Conservation (phyloP, 2,888 invertebrate species). For the Megamerina dolium region DNA sequence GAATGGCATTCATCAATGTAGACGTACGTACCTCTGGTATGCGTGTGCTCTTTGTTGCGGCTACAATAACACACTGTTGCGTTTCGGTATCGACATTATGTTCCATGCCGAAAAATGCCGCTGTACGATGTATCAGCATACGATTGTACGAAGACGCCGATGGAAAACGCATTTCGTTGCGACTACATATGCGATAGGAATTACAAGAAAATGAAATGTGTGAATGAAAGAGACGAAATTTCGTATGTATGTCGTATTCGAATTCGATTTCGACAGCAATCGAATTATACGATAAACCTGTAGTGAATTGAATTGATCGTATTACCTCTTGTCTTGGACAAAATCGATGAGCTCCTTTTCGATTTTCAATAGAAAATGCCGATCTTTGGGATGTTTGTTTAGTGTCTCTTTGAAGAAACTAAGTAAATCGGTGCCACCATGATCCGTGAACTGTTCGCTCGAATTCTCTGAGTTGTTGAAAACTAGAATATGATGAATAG, state of each 20-base stretch:
- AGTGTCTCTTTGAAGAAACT: conserved; percentile 85
- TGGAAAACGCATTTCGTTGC: conserved; percentile 76
- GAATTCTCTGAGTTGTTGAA: conserved; percentile 61
- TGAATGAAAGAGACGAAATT: no score
- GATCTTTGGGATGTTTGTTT: conserved; percentile 84
- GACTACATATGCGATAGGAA: conserved; percentile 52
- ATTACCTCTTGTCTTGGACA: conserved; percentile 73
- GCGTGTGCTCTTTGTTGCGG: conserved; percentile 59
- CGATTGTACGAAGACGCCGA: conserved; percentile 93
- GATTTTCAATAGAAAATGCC: conserved; percentile 75
- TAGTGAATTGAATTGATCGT: no score
- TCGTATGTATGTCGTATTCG: no score
- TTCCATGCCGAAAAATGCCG: conserved; percentile 89
- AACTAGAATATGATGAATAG: conserved; percentile 34
- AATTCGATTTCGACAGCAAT: no score
- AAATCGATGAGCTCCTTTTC: conserved; percentile 82
- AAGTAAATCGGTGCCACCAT: conserved; percentile 71
- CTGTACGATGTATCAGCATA: conserved; percentile 91
- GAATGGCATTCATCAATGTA: no score
- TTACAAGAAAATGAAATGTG: conserved; percentile 21
- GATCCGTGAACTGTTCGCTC: conserved; percentile 68
- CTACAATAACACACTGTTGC: conserved; percentile 72
- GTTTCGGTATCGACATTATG: conserved; percentile 86
- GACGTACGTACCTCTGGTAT: conserved; percentile 47
- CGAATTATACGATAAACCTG: no score